Base-by-base conservation (phyloP, 2,888 invertebrate genomes). In the Pilophorus perplexus region DNA sequence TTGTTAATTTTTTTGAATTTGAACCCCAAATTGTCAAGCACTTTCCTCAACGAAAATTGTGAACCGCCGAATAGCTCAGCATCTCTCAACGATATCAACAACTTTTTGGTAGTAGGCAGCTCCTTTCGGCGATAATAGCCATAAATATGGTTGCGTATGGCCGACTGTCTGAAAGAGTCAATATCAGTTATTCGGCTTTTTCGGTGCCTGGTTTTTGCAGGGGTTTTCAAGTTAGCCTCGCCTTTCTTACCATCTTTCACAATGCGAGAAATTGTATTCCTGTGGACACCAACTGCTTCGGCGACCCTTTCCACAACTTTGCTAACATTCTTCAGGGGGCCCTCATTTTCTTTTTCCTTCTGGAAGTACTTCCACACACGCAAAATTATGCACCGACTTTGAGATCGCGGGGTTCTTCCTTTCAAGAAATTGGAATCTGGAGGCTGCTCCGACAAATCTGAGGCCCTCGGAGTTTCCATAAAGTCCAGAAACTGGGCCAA, bases 141-240 rank as follows among this genome's bases (percentile, higher is more conserved):
- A 16, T 42, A 42, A 14, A 42, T 42, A 8, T 42, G 42, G 42
- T 42, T 42, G 42, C 42, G 42, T 18, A 42, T 42, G 2, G 42
- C 42, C 16, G n/a, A 4, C n/a, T 42, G 8, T n/a, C 5, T 42
- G 42, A 42, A 42, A 2, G 42, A 42, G 20, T 42, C 42, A 18
- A 42, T 14, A 16, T 8, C 42, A 2, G 42, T 42, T 42, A 18
- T 42, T 2, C 8, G n/a, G 14, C 14, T 3, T 12, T 12, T 20
- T 42, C n/a, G 16, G 42, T 16, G 5, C 8, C 42, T 42, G 18
- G 16, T 42, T 20, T 42, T 42, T 8, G 18, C 42, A 5, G 42
- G 40, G 3, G 42, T 42, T 42, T n/a, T 16, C 2, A 42, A 42
- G 6, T n/a, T 6, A 20, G 16, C 42, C 16, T 42, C 42, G 8